A percentile compares a stretch with the other conserved stretches of the same genome.
phyloP scores from a whole-genome alignment of 2,888 invertebrate species.

The Nasonovia ribisnigri region DNA sequence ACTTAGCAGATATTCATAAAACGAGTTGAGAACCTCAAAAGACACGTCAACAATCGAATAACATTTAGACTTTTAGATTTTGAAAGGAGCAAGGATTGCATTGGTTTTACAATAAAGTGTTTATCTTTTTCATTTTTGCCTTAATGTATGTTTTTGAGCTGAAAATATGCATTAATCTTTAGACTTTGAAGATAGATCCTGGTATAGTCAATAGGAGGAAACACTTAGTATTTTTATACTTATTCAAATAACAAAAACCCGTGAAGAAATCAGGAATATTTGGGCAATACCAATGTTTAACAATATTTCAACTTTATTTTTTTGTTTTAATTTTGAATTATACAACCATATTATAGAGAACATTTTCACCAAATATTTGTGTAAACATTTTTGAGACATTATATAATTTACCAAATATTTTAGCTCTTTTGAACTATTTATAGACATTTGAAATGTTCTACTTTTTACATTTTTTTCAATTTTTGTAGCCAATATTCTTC shows the following conservation, averaged over 20 bases:
- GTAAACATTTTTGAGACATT: not conserved
- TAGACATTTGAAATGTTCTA: not conserved
- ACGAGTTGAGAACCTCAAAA: not conserved
- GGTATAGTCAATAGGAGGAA: not conserved
- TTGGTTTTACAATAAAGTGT: not conserved
- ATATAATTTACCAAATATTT: not conserved
- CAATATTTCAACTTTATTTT: not conserved
- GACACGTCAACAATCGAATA: not conserved
- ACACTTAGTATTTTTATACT: not conserved
- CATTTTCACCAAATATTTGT: not conserved
- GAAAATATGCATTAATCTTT: not conserved
- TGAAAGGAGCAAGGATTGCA: not conserved
- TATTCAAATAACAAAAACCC: not conserved
- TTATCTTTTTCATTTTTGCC: not conserved
- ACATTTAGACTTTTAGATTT: not conserved
- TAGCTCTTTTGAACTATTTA: not conserved
- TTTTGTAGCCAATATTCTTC: not conserved
- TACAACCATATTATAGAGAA: not conserved
- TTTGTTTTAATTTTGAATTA: not conserved
- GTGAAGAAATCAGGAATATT: not conserved
- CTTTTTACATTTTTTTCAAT: not conserved
- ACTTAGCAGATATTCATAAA: not conserved
- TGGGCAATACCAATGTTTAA: not conserved
- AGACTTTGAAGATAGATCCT: not conserved
- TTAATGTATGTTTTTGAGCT: not conserved